phyloP scores from a whole-genome alignment of 2,888 invertebrate species.

The Erpobdella octoculata region DNA sequence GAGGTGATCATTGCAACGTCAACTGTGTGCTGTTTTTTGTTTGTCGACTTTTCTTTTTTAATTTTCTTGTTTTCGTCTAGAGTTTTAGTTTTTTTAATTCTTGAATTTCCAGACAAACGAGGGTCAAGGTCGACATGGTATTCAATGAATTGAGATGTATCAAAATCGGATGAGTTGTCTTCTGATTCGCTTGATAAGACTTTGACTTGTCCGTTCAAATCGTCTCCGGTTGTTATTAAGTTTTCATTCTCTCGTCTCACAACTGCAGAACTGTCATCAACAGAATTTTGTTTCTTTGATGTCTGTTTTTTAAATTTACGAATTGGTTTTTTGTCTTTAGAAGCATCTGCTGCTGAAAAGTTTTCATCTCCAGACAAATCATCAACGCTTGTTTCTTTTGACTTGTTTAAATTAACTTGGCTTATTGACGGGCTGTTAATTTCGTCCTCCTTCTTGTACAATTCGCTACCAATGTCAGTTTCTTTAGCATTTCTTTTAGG shows the following conservation, averaged over 20 bases:
- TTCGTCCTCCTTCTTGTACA: neutral
- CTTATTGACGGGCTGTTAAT: no score
- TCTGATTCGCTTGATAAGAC: constrained; percentile 12
- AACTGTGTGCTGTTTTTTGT: neutral
- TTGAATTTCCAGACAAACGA: neutral
- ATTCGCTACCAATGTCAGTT: neutral
- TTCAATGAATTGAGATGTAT: constrained; percentile 17
- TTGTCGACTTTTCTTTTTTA: neutral
- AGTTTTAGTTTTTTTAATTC: neutral
- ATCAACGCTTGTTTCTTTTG: constrained; percentile 19
- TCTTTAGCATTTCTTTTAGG: neutral
- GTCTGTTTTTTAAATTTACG: neutral
- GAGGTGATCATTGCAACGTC: no score
- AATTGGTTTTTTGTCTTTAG: neutral
- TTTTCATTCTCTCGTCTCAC: no score
- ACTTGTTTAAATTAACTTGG: constrained; percentile 10
- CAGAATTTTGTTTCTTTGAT: neutral
- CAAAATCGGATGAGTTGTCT: neutral
- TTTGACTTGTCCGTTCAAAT: neutral
- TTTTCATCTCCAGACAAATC: constrained; percentile 4
- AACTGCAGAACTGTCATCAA: neutral
- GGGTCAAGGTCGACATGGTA: constrained; percentile 16
- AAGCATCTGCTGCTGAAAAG: neutral
- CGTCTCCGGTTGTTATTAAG: neutral
- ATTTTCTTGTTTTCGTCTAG: neutral